A percentile compares a stretch with the other conserved stretches of the same genome.
Evolutionary conservation across 2,113 vertebrate genomes (phyloP).

Genomic region (Cochlearius cochlearius): DNA sequence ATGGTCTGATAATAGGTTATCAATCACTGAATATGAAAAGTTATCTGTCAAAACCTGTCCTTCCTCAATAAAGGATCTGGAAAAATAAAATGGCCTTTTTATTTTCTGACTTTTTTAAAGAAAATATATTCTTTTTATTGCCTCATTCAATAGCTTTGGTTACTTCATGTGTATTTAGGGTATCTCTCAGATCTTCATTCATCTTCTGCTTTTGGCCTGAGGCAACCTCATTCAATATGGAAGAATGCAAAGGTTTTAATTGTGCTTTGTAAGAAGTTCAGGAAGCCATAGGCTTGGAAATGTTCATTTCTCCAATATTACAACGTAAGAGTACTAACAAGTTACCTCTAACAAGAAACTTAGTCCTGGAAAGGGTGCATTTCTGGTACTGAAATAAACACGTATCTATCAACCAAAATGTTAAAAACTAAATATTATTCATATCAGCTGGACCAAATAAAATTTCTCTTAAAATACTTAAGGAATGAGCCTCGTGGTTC

Average conservation of each 20-base stretch:
- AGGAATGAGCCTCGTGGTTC: neutral
- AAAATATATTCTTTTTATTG: neutral
- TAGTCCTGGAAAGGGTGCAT: neutral
- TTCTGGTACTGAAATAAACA: neutral
- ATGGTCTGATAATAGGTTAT: neutral
- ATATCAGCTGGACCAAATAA: neutral
- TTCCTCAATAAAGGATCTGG: neutral
- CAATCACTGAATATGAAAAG: neutral
- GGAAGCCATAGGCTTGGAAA: neutral
- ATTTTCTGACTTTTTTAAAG: neutral
- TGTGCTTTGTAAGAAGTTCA: neutral
- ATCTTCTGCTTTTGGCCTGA: neutral
- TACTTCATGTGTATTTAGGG: neutral
- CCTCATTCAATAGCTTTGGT: neutral
- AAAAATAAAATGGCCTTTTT: neutral
- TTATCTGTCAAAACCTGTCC: neutral
- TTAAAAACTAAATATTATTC: neutral
- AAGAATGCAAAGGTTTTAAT: neutral
- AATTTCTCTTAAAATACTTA: neutral
- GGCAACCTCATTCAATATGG: neutral
- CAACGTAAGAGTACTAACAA: neutral
- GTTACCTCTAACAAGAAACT: neutral
- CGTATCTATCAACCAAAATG: neutral
- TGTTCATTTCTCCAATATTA: neutral
- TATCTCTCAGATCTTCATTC: neutral